phyloP scores from a whole-genome alignment of 2,797 vertebrate genomes.

The Loriculus beryllinus region DNA sequence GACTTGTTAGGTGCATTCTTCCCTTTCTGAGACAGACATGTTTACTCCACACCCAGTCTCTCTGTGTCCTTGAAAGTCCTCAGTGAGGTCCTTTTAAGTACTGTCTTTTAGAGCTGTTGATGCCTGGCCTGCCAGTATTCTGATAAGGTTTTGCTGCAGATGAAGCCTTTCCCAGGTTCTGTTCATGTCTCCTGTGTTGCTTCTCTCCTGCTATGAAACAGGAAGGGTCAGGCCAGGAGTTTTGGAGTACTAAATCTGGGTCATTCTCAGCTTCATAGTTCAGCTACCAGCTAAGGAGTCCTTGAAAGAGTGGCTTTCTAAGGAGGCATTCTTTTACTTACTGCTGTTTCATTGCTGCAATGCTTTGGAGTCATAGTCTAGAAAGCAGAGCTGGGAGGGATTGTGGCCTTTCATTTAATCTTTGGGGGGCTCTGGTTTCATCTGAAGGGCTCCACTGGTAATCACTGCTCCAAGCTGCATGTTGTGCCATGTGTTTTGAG shows the following conservation, averaged over 20 bases:
- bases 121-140: not conserved
- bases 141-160: not conserved
- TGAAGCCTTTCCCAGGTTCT: not conserved
- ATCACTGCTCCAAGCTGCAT: accelerated
- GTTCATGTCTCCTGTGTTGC: accelerated
- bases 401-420: not conserved
- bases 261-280: not conserved
- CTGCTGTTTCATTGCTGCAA: not conserved
- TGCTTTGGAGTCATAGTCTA: not conserved
- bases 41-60: not conserved
- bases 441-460: not conserved
- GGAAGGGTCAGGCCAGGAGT: not conserved
- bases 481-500: not conserved
- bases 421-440: not conserved
- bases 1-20: not conserved
- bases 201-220: not conserved
- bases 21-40: not conserved
- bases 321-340: not conserved
- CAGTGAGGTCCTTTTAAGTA: not conserved
- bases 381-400: not conserved
- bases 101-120: not conserved
- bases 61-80: not conserved
- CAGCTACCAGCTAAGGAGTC: not conserved
- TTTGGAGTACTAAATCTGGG: not conserved
- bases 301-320: not conserved